A percentile compares a stretch with the other conserved stretches of the same genome.
Conservation (phyloP, 2,797 vertebrate species). For the Dendrocincla tyrannina region DNA sequence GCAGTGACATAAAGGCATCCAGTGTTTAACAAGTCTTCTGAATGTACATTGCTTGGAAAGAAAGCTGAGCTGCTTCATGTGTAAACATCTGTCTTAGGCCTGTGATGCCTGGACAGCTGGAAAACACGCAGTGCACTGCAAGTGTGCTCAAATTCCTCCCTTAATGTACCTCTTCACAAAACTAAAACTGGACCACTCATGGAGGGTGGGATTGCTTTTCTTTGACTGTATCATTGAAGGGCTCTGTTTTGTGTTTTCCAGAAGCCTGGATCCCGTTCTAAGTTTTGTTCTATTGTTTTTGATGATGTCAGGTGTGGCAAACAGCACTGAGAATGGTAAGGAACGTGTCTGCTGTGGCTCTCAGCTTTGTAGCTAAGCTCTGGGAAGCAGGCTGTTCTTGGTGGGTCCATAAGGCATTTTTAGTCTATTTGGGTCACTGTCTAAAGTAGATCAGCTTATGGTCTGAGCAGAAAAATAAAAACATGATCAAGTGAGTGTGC, state of each 20-base stretch:
- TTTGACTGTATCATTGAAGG: not conserved
- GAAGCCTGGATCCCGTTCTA: not conserved
- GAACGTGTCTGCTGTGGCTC: not conserved
- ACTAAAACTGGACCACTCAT: not conserved
- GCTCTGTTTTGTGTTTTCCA: not conserved
- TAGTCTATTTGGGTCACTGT: not conserved
- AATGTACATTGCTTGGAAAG: not conserved
- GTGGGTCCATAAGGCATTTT: not conserved
- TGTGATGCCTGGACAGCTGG: not conserved
- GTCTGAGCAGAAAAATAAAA: not conserved
- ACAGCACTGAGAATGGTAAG: not conserved
- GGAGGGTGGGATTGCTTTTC: not conserved
- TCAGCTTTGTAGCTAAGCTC: not conserved
- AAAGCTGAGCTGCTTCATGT: constrained; percentile 10
- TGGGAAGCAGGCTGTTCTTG: not conserved
- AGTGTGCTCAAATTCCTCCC: not conserved
- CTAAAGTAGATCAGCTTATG: not conserved
- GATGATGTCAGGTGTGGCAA: not conserved
- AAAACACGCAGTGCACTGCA: not conserved
- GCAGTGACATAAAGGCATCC: constrained; percentile 46
- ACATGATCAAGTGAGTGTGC: not conserved
- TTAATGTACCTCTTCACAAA: not conserved
- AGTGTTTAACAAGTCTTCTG: constrained; percentile 51
- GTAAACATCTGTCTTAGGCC: constrained; percentile 32
- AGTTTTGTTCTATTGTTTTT: not conserved